Conservation (phyloP, 2,797 vertebrate species). For the Sandelia bainsii region DNA sequence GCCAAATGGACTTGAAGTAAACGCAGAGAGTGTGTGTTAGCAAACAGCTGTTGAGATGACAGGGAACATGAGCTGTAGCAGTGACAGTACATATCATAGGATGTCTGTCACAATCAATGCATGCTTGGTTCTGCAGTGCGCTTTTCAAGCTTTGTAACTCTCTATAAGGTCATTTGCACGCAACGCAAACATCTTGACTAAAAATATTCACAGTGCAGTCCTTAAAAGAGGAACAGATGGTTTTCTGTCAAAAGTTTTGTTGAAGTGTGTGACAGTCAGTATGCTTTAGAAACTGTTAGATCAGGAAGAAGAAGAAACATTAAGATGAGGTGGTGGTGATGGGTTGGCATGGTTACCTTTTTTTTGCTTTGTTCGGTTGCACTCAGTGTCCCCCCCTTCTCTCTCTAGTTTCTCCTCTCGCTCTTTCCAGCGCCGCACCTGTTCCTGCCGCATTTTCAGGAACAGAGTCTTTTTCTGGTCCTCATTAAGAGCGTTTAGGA, state of each 20-base stretch:
- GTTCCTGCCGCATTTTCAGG: slow-evolving; percentile 88
- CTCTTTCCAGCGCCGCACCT: slow-evolving; percentile 87
- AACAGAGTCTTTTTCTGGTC: slow-evolving; percentile 88
- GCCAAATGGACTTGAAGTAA: slow-evolving; percentile 49
- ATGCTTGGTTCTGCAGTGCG: slow-evolving; percentile 35
- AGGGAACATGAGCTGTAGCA: slow-evolving; percentile 20
- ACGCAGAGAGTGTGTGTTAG: slow-evolving; percentile 21
- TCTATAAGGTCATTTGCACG: slow-evolving; percentile 17
- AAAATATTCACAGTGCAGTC: not conserved
- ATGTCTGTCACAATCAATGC: slow-evolving; percentile 39
- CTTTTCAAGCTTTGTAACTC: slow-evolving; percentile 16
- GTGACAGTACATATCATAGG: slow-evolving; percentile 19
- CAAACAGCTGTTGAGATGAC: slow-evolving; percentile 53
- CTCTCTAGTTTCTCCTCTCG: slow-evolving; percentile 80
- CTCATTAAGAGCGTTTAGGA: slow-evolving; percentile 85
- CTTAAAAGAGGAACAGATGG: slow-evolving; percentile 17
- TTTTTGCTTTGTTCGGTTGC: slow-evolving; percentile 61
- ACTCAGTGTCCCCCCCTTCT: slow-evolving; percentile 52
- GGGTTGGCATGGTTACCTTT: slow-evolving; percentile 76
- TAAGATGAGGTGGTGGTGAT: not conserved
- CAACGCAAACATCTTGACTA: slow-evolving; percentile 19
- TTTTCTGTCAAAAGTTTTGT: slow-evolving; percentile 26
- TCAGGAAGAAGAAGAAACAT: slow-evolving; percentile 27
- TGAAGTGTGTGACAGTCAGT: slow-evolving; percentile 1
- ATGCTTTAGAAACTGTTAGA: slow-evolving; percentile 32